Percentiles rank a stretch among this genome's conserved stretches.
These are phyloP conservation scores for Macrochelys suwanniensis DNA, from an alignment of 2,797 vertebrate species.

Conservation along the genomic window DNA sequence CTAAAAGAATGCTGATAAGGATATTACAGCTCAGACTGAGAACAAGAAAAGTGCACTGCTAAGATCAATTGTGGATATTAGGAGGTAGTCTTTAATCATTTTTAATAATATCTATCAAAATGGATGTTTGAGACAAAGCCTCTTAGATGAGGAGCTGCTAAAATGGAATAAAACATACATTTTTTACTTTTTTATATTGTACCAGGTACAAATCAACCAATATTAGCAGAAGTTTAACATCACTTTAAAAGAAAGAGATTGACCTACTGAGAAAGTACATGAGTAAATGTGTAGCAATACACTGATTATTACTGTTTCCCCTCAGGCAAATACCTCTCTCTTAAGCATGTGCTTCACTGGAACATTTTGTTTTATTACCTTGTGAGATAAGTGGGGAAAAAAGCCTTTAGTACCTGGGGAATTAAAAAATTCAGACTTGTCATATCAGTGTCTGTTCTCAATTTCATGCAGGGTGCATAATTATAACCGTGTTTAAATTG, in stretches of 20 bases:
- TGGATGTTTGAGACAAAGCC: conserved; percentile 80
- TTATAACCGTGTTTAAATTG: conserved; percentile 97
- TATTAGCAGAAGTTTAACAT: conserved; percentile 91
- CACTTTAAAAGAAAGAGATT: conserved; percentile 88
- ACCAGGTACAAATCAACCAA: conserved; percentile 83
- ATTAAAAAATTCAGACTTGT: conserved; percentile 94
- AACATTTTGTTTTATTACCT: conserved; percentile 98
- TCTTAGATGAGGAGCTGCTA: conserved; percentile 72
- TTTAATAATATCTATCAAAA: conserved; percentile 81
- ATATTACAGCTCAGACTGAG: conserved; percentile 85
- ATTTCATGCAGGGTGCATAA: conserved; percentile 93
- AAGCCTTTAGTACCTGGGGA: conserved; percentile 91
- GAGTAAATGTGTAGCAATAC: conserved; percentile 91
- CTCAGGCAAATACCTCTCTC: conserved; percentile 96
- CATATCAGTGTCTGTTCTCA: conserved; percentile 92
- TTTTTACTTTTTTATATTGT: conserved; percentile 67
- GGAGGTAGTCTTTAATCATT: conserved; percentile 86
- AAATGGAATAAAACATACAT: conserved; percentile 71
- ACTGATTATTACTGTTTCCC: conserved; percentile 94
- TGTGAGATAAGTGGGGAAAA: conserved; percentile 91
- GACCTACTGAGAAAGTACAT: conserved; percentile 93
- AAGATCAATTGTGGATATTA: conserved; percentile 88
- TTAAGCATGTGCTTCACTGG: conserved; percentile 90
- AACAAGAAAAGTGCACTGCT: conserved; percentile 83
- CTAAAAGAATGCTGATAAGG: conserved; percentile 90